Evolutionary conservation across 2,888 invertebrate genomes (phyloP).

Genomic region (Rhagium mordax): DNA sequence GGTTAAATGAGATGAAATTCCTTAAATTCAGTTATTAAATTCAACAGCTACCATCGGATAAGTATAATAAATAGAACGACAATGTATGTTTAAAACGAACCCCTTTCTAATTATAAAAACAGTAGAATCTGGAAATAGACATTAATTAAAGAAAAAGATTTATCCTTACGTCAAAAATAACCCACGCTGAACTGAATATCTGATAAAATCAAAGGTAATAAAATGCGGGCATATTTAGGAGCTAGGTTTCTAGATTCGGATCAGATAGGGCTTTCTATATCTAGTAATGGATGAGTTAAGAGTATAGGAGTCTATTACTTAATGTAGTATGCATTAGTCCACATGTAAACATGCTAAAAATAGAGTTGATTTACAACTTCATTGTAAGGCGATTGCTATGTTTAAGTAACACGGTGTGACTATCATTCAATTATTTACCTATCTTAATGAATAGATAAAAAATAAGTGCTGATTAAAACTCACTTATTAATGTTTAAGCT

Average conservation of each 20-base stretch:
- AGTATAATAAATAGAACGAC: slow-evolving; percentile 28
- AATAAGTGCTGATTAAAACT: slow-evolving; percentile 3
- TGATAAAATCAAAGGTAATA: slow-evolving; percentile 69
- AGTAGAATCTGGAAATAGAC: slow-evolving; percentile 61
- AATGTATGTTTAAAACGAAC: slow-evolving; percentile 35
- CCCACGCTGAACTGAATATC: slow-evolving; percentile 66
- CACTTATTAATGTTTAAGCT: slow-evolving; percentile 12
- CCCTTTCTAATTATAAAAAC: slow-evolving; percentile 63
- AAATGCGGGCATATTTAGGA: slow-evolving; percentile 68
- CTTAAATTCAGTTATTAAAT: slow-evolving; percentile 15
- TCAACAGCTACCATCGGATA: neutral
- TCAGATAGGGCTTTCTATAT: slow-evolving; percentile 58
- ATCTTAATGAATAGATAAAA: slow-evolving; percentile 10
- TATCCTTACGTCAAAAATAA: slow-evolving; percentile 68
- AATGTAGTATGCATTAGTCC: slow-evolving; percentile 59
- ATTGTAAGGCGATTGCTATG: slow-evolving; percentile 22
- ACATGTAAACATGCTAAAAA: slow-evolving; percentile 61
- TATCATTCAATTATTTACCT: slow-evolving; percentile 26
- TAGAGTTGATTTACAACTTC: slow-evolving; percentile 49
- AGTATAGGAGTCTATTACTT: slow-evolving; percentile 61
- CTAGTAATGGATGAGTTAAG: slow-evolving; percentile 60
- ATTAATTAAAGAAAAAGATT: slow-evolving; percentile 69
- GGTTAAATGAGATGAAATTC: neutral
- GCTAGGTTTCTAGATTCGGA: slow-evolving; percentile 51
- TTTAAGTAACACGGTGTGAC: neutral